These are phyloP conservation scores for Scartelaos histophorus DNA, from an alignment of 2,113 vertebrate genomes.

Conservation along the genomic window DNA sequence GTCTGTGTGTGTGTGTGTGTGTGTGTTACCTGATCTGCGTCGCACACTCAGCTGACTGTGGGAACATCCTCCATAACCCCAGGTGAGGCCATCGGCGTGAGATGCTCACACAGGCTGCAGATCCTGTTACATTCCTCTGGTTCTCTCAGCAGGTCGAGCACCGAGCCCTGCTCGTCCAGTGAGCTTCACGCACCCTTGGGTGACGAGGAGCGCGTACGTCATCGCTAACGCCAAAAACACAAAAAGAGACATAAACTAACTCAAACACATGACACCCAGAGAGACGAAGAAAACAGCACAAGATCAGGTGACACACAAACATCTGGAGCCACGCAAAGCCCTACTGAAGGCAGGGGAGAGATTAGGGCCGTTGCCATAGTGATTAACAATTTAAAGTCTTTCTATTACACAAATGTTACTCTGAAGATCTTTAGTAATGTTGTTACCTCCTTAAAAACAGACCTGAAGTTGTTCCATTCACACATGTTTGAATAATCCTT, in stretches of 20 bases:
- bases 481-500: too few relatives aligned
- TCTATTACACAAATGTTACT: too few relatives aligned
- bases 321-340: too few relatives aligned
- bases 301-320: too few relatives aligned
- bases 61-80: constrained; percentile 54
- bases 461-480: too few relatives aligned
- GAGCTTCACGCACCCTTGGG: constrained; percentile 12
- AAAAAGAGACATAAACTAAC: constrained; percentile 24
- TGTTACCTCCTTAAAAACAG: too few relatives aligned
- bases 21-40: constrained; percentile 35
- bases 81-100: constrained; percentile 37
- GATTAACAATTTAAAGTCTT: too few relatives aligned
- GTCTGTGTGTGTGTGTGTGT: not conserved
- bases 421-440: too few relatives aligned
- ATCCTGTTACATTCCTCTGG: constrained; percentile 41
- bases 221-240: constrained; percentile 18
- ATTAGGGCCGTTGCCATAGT: too few relatives aligned
- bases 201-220: constrained; percentile 17
- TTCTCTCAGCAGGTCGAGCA: constrained; percentile 13
- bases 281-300: too few relatives aligned
- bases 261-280: not conserved
- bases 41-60: constrained; percentile 37
- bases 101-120: constrained; percentile 13
- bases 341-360: too few relatives aligned
- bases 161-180: not conserved